phyloP scores from a whole-genome alignment of 2,113 vertebrate genomes.

The Murina feae region DNA sequence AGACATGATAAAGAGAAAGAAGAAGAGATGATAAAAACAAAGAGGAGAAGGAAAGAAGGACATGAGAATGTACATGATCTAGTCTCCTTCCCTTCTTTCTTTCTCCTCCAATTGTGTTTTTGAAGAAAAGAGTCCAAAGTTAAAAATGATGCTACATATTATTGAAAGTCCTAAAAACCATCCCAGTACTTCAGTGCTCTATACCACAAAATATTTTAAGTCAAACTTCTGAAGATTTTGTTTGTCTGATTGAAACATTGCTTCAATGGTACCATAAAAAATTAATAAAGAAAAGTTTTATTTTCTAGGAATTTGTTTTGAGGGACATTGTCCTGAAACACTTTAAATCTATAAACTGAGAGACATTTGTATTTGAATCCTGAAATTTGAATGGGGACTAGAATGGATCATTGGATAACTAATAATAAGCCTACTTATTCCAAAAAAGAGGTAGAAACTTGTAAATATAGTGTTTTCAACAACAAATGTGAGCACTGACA shows the following conservation, averaged over 20 bases:
- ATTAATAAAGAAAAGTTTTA: constrained; percentile 15
- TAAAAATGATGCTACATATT: neutral
- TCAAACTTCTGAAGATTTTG: neutral
- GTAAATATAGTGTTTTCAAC: neutral
- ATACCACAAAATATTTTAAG: neutral
- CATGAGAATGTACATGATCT: neutral
- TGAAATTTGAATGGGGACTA: neutral
- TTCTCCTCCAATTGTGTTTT: neutral
- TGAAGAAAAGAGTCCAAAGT: neutral
- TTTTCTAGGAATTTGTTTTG: constrained; percentile 9
- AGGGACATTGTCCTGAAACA: neutral
- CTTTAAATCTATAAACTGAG: neutral
- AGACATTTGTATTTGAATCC: neutral
- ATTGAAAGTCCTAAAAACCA: neutral
- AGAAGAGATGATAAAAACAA: no score
- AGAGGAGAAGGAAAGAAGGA: neutral
- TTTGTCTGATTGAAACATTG: neutral
- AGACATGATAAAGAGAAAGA: neutral
- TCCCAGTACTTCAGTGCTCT: neutral
- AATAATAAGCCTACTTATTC: neutral
- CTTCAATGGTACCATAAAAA: neutral
- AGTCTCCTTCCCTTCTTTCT: neutral
- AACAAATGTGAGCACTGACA: neutral
- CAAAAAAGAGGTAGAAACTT: neutral
- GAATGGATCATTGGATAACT: neutral